Percentiles rank a stretch among this genome's conserved stretches.
These are phyloP conservation scores for Scaptodrosophila latifasciaeformis DNA, from an alignment of 2,888 invertebrate species.

Conservation along the genomic window DNA sequence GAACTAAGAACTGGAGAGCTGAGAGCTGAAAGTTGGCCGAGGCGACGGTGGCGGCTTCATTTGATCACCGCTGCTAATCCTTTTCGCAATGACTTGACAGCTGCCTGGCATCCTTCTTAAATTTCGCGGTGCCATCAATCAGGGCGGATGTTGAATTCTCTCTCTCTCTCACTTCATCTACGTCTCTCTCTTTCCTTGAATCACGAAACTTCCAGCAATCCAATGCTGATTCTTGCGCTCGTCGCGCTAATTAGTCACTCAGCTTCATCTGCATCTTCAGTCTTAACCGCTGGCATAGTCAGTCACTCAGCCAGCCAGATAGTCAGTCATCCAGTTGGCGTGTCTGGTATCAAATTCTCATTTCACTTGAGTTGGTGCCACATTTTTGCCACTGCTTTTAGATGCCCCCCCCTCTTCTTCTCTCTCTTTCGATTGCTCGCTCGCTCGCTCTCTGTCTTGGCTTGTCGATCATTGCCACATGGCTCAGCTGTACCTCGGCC, in stretches of 20 bases:
- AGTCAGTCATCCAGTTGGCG: slow-evolving; percentile 18
- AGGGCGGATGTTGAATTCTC: slow-evolving; percentile 61
- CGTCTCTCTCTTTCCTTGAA: no score
- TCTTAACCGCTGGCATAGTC: not conserved
- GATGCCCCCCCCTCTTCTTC: not conserved
- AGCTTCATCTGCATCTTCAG: slow-evolving; percentile 1
- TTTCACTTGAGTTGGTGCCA: slow-evolving; percentile 39
- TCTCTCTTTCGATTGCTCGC: no score
- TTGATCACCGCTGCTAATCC: slow-evolving; percentile 72
- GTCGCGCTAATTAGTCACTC: slow-evolving; percentile 69
- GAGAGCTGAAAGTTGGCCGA: slow-evolving; percentile 41
- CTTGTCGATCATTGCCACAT: slow-evolving; percentile 13
- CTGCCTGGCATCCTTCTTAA: slow-evolving; percentile 73
- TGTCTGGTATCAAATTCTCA: slow-evolving; percentile 39
- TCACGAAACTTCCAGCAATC: slow-evolving; percentile 13
- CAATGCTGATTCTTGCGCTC: slow-evolving; percentile 32
- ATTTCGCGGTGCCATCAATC: slow-evolving; percentile 74
- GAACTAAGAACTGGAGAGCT: slow-evolving; percentile 25
- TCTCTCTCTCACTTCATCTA: no score
- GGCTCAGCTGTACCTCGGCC: slow-evolving; percentile 20
- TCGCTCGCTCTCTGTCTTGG: not conserved
- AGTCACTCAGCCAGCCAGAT: slow-evolving; percentile 22
- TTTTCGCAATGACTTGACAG: slow-evolving; percentile 74
- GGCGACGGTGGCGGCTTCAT: slow-evolving; percentile 65
- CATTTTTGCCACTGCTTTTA: slow-evolving; percentile 31